Evolutionary conservation across 2,113 vertebrate species (phyloP).

Genomic region (Mobula hypostoma): DNA sequence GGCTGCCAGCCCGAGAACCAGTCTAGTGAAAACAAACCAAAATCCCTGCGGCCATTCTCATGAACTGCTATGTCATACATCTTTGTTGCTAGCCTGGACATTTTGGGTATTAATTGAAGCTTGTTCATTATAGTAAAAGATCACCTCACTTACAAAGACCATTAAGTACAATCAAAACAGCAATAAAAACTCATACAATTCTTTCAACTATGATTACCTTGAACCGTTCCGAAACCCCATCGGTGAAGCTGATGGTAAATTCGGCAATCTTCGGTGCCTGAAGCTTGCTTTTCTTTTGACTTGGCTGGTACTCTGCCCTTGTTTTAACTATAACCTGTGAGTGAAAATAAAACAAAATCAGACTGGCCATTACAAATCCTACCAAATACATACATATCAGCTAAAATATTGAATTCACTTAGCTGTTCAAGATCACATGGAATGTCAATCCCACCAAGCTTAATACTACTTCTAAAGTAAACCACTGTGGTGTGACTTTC

Average conservation of each 20-base stretch:
- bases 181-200: neutral
- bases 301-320: conserved; percentile 83
- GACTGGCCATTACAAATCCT: neutral
- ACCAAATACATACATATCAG: neutral
- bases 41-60: no score
- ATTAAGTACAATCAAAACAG: neutral
- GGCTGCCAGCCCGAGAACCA: no score
- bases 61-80: neutral
- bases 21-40: no score
- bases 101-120: neutral
- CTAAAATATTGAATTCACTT: neutral
- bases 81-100: neutral
- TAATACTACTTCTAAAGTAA: neutral
- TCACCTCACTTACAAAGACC: neutral
- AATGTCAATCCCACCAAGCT: neutral
- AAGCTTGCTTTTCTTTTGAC: conserved; percentile 77
- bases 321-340: conserved; percentile 87
- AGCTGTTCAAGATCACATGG: neutral
- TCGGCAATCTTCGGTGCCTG: conserved; percentile 81
- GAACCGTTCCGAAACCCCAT: conserved; percentile 83
- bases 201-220: conserved; percentile 66
- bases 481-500: neutral
- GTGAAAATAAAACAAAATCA: conserved; percentile 39
- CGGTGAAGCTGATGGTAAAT: conserved; percentile 87
- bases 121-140: neutral